These are phyloP conservation scores for Chydorus sphaericus DNA, from an alignment of 2,888 invertebrate species.

Conservation along the genomic window DNA sequence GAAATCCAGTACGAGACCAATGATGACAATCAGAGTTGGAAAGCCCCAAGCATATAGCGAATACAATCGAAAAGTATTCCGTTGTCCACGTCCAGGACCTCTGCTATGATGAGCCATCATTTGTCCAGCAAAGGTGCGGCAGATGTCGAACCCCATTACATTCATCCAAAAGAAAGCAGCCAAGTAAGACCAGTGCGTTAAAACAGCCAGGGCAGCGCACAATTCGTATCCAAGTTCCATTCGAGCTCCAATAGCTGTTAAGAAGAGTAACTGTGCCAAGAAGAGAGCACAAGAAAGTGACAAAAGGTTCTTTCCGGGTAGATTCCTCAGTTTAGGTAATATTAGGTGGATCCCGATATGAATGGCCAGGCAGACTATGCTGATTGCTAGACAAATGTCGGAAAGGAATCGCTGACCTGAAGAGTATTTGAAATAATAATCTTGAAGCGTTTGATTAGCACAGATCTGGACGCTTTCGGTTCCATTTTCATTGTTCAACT, in stretches of 20 bases:
- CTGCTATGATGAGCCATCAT: slow-evolving; percentile 13
- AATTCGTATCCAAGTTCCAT: slow-evolving; percentile 12
- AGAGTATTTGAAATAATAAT: slow-evolving; percentile 18
- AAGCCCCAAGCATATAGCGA: slow-evolving; percentile 29
- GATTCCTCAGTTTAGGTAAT: slow-evolving; percentile 27
- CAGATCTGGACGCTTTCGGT: slow-evolving; percentile 13
- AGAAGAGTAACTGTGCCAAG: slow-evolving; percentile 27
- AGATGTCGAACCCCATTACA: slow-evolving; percentile 32
- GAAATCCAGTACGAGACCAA: slow-evolving; percentile 21
- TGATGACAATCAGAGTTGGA: slow-evolving; percentile 25
- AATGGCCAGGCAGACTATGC: slow-evolving; percentile 26
- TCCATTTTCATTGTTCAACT: not conserved
- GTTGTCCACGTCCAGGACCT: slow-evolving; percentile 1
- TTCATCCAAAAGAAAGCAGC: slow-evolving; percentile 34
- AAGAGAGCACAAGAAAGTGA: slow-evolving; percentile 28
- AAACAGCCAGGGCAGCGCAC: slow-evolving; percentile 24
- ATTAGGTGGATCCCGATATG: slow-evolving; percentile 27
- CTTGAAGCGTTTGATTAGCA: not conserved
- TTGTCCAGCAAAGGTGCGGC: slow-evolving; percentile 27
- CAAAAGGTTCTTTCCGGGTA: slow-evolving; percentile 30
- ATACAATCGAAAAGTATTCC: slow-evolving; percentile 23
- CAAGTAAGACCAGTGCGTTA: slow-evolving; percentile 30
- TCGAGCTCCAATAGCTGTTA: slow-evolving; percentile 17
- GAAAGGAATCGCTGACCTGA: slow-evolving; percentile 24
- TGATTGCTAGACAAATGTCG: slow-evolving; percentile 25